A percentile compares a stretch with the other conserved stretches of the same genome.
Conservation (phyloP, 2,797 vertebrate genomes). For the Pelochelys cantorii region DNA sequence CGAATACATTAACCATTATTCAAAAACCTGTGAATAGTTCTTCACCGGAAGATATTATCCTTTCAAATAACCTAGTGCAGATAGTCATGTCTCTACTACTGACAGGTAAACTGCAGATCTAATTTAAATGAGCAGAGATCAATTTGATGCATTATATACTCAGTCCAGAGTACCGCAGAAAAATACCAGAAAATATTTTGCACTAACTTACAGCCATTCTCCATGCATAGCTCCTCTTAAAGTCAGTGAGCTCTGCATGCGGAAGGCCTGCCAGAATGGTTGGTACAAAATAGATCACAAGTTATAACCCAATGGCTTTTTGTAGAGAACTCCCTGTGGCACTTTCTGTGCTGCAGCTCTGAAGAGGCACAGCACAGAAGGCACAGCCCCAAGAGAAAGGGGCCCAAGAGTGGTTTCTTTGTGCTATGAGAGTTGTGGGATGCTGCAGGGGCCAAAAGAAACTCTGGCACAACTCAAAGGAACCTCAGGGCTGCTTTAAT, state of each 20-base stretch:
- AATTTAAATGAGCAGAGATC: fast-evolving
- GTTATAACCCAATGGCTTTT: too few species aligned
- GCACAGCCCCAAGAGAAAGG: neutral
- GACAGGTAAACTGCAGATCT: neutral
- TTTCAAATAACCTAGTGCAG: neutral
- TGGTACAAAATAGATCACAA: neutral
- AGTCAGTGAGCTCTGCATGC: neutral
- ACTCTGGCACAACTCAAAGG: neutral
- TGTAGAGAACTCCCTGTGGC: neutral
- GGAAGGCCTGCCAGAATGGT: neutral
- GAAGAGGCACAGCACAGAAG: neutral
- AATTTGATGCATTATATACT: neutral
- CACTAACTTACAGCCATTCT: neutral
- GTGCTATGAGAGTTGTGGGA: neutral
- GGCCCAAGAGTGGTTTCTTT: neutral
- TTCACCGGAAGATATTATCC: neutral
- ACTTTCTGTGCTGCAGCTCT: neutral
- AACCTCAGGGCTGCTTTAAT: neutral
- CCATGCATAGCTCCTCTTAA: fast-evolving
- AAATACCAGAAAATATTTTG: fast-evolving
- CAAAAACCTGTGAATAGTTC: fast-evolving
- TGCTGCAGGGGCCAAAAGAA: neutral
- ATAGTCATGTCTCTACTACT: neutral
- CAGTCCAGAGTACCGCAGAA: neutral
- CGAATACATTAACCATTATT: neutral